Evolutionary conservation across 37 sponge, comb jelly and placozoan species (phyloP).

Genomic region (Eunapius fragilis): DNA sequence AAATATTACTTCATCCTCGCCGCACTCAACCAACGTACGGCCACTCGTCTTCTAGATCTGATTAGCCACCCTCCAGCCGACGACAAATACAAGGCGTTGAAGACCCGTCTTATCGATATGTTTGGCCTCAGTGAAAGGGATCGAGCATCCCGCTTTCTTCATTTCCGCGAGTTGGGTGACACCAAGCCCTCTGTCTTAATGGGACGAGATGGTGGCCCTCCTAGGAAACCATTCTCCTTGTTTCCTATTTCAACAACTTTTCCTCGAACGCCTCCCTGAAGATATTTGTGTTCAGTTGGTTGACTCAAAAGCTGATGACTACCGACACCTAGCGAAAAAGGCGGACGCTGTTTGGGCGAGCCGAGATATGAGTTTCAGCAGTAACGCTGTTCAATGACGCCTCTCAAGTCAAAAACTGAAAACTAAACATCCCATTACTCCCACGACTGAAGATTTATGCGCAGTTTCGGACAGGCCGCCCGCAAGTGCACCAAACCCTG

Average conservation of each 20-base stretch:
- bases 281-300: not conserved
- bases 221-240: slow-evolving; percentile 13
- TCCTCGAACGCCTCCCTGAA: slow-evolving; percentile 19
- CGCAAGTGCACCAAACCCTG: slow-evolving; percentile 14
- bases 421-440: too few species aligned
- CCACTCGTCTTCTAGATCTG: slow-evolving; percentile 14
- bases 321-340: not conserved
- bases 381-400: too few species aligned
- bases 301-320: not conserved
- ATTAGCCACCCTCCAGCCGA: slow-evolving; percentile 11
- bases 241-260: slow-evolving; percentile 22
- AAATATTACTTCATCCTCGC: too few species aligned
- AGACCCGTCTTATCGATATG: slow-evolving; percentile 16
- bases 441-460: not conserved
- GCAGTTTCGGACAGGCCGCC: slow-evolving; percentile 2
- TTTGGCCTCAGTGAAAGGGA: slow-evolving; percentile 28
- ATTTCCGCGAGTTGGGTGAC: too few species aligned
- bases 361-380: not conserved
- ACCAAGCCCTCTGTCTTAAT: not conserved
- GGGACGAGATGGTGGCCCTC: slow-evolving; percentile 36
- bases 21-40: not conserved
- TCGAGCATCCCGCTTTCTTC: not conserved
- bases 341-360: slow-evolving; percentile 14
- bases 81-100: slow-evolving; percentile 18
- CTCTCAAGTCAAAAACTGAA: too few species aligned